These are phyloP conservation scores for Caenorhabditis sp. DNA, from an alignment of 2,888 invertebrate species.

Conservation along the genomic window DNA sequence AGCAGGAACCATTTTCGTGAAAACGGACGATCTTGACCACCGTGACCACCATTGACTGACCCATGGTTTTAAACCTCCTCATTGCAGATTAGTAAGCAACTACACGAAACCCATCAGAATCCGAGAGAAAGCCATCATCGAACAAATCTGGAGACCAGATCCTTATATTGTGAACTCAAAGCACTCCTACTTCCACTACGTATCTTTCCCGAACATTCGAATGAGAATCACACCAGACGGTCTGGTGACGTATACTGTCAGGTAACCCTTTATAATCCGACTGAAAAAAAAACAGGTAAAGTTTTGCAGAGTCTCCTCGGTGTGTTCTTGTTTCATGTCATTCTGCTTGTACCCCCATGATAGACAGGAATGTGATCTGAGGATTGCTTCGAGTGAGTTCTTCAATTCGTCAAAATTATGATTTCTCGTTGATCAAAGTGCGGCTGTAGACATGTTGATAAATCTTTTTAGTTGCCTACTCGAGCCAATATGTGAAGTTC, in stretches of 20 bases:
- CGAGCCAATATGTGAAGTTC: conserved; percentile 77
- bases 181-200: conserved; percentile 81
- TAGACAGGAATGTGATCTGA: conserved; percentile 79
- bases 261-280: no score
- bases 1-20: no score
- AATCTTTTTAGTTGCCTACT: conserved; percentile 82
- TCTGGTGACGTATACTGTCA: conserved; percentile 79
- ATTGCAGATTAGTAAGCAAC: conserved; percentile 77
- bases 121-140: conserved; percentile 78
- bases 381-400: conserved; percentile 77
- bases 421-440: no score
- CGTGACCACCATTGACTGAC: no score
- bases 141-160: conserved; percentile 82
- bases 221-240: conserved; percentile 81
- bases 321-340: conserved; percentile 81
- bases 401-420: no score
- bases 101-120: conserved; percentile 80
- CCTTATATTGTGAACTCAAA: conserved; percentile 83
- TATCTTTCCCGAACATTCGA: conserved; percentile 82
- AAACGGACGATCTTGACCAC: no score
- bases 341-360: conserved; percentile 83
- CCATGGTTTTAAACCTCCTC: no score
- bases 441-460: no score
- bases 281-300: neutral
- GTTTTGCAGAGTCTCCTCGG: conserved; percentile 76